Evolutionary conservation across 64 coral and sea anemone species (phyloP), one percentile per base, ranked within the genome.

Genomic region (Actinia tenebrosa): DNA sequence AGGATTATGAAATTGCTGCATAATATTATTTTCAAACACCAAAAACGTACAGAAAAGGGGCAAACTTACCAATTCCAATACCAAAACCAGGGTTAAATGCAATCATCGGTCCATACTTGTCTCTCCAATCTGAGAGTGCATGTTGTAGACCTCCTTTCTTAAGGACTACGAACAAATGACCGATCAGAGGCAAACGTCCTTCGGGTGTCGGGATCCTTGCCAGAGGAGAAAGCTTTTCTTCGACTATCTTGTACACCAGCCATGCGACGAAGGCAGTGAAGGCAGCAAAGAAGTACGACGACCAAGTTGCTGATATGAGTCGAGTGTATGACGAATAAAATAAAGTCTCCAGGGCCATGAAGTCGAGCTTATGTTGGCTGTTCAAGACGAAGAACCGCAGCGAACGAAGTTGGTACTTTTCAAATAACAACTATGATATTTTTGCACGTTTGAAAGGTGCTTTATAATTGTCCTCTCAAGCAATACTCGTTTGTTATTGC

Each of bases 181-280:
- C 90, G 42, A 91, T 54, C 44, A 91, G 71, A 44, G 90, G 90
- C 15, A 87, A 62, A 42, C 22, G 53, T 5, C 90, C 85, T 53
- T 85, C 84, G 10, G 90, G 90, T 30, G 26, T 59, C 8, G 90
- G 90, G 56, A 91, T 91, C 85, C 69, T 91, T 14, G 46, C 56
- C 26, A 91, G 62, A 5, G 89, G 89, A 20, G 89, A 91, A 85
- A 86, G 23, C 27, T 58, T 80, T 25, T 91, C 89, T 82, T 91
- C 84, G 16, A 91, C 72, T 30, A 81, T 16, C 56, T 91, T 86
- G 56, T 87, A 91, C 11, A 56, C 43, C 9, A 91, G 44, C 89
- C 89, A 91, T 0, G 71, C 7, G 5, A 85, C 56, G 11, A 75
- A 10, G 0, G 50, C 27, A 43, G 18, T 37, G n/a, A 85, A 17